A percentile compares a stretch with the other conserved stretches of the same genome.
These are phyloP conservation scores for Alectoris magna DNA, from an alignment of 2,797 vertebrate species.

Conservation along the genomic window DNA sequence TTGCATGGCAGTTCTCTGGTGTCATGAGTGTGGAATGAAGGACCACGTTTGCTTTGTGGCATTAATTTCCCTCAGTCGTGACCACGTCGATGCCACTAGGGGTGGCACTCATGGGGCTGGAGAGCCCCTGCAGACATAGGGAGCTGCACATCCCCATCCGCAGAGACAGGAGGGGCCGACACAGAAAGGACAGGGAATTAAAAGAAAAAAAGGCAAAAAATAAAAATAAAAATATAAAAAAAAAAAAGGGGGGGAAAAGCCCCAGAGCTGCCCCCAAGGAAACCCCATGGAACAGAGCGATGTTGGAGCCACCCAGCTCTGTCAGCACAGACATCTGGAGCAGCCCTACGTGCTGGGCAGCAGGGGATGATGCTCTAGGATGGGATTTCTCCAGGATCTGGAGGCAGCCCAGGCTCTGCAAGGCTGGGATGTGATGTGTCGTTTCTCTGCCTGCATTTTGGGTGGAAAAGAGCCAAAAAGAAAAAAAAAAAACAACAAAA, in stretches of 20 bases:
- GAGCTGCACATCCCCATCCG: conserved; percentile 8
- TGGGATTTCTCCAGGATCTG: neutral
- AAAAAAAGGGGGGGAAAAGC: neutral
- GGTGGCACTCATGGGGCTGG: neutral
- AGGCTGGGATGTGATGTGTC: fast-evolving
- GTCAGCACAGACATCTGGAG: neutral
- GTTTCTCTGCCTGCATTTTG: fast-evolving
- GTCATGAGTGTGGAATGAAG: neutral
- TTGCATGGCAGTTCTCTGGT: neutral
- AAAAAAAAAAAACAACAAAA: neutral
- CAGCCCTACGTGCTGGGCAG: neutral
- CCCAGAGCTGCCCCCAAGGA: fast-evolving
- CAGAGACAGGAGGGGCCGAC: neutral
- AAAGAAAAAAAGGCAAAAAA: too few relatives aligned
- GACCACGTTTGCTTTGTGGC: neutral
- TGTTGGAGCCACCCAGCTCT: neutral
- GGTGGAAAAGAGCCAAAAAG: neutral
- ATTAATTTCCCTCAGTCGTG: neutral
- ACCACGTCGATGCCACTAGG: neutral
- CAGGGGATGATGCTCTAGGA: neutral
- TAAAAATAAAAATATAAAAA: neutral
- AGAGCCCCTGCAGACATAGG: neutral
- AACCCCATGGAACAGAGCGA: neutral
- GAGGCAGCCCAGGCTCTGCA: neutral
- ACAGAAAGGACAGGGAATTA: neutral